phyloP scores from a whole-genome alignment of 2,113 vertebrate species.

The Micronycteris hirsuta region DNA sequence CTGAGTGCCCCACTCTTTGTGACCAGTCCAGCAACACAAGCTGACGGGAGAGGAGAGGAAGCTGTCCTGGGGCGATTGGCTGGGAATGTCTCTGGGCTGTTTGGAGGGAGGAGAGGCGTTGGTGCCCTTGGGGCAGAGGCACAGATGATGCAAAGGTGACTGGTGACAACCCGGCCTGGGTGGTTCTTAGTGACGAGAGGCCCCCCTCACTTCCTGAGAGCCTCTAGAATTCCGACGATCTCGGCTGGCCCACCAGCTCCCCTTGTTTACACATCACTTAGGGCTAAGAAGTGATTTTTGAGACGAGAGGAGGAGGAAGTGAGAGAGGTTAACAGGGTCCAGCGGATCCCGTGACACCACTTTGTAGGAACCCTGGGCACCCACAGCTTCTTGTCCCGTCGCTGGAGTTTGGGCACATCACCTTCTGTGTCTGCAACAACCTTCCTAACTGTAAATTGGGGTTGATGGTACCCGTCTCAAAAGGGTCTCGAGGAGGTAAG shows the following conservation, averaged over 20 bases:
- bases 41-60: not conserved
- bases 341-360: no score
- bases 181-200: not conserved
- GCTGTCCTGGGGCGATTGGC: not conserved
- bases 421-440: not conserved
- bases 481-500: not conserved
- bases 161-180: rapidly evolving
- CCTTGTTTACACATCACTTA: not conserved
- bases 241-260: no score
- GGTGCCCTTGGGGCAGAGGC: not conserved
- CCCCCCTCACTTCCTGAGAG: not conserved
- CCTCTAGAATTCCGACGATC: not conserved
- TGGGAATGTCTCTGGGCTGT: not conserved
- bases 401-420: not conserved
- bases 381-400: not conserved
- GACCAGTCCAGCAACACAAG: not conserved
- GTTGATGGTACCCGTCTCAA: not conserved
- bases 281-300: not conserved
- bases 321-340: not conserved
- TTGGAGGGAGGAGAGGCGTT: not conserved
- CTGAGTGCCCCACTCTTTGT: not conserved
- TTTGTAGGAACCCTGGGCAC: not conserved
- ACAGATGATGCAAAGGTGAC: not conserved
- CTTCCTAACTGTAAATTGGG: not conserved
- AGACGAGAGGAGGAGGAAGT: not conserved